phyloP scores from a whole-genome alignment of 2,113 vertebrate genomes.

The Apteryx mantelli region DNA sequence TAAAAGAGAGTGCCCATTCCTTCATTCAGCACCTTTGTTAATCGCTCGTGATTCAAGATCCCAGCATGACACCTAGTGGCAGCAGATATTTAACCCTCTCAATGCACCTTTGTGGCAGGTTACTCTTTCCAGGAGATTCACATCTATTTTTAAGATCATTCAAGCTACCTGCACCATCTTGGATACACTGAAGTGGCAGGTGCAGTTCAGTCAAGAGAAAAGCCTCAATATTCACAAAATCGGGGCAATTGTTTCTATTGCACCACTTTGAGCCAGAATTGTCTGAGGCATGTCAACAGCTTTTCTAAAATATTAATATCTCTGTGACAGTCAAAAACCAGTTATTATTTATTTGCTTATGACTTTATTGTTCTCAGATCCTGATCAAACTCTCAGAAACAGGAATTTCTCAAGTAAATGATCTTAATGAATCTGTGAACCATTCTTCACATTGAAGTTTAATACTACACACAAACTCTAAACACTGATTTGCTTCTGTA shows the following conservation, averaged over 20 bases:
- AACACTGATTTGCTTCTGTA: neutral
- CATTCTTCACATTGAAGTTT: neutral
- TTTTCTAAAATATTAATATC: neutral
- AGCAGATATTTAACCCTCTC: constrained; percentile 58
- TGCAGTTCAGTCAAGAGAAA: neutral
- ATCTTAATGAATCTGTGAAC: neutral
- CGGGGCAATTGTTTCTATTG: neutral
- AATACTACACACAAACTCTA: neutral
- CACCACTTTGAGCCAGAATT: neutral
- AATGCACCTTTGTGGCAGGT: neutral
- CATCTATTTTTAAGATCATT: neutral
- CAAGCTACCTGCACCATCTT: neutral
- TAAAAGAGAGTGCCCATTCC: neutral
- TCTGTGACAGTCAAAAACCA: neutral
- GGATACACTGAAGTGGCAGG: neutral
- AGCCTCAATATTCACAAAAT: neutral
- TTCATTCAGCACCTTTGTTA: neutral
- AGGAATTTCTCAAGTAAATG: neutral
- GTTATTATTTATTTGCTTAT: neutral
- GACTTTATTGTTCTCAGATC: neutral
- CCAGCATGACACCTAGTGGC: constrained; percentile 79
- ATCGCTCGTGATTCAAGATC: neutral
- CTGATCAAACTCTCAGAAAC: neutral
- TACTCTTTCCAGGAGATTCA: neutral
- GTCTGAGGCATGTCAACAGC: neutral